Percentiles rank a stretch among this genome's conserved stretches.
These are phyloP conservation scores for Pristionchus japonicus DNA, from an alignment of 2,888 invertebrate genomes.

Conservation along the genomic window DNA sequence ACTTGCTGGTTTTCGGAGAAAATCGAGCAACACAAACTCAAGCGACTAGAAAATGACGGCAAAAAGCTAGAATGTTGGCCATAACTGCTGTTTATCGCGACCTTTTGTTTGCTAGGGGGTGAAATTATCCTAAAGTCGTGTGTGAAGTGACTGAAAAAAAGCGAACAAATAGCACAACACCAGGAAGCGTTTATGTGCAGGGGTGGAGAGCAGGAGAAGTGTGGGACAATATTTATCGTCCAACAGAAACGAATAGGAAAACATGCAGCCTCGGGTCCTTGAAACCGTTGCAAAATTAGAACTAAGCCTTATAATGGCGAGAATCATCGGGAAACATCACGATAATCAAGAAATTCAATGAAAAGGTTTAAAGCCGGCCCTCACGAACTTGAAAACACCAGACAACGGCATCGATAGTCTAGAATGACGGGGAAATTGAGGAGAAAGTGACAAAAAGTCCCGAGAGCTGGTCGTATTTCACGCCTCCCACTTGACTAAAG, in stretches of 20 bases:
- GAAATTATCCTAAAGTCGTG: neutral
- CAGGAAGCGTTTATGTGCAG: neutral
- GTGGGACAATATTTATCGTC: no score
- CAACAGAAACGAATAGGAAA: no score
- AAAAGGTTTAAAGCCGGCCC: no score
- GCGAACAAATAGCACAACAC: neutral
- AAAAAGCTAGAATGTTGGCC: no score
- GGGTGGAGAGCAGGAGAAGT: neutral
- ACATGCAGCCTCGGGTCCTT: no score
- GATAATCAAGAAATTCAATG: no score
- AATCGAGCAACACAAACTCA: no score
- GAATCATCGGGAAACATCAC: neutral
- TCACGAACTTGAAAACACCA: no score
- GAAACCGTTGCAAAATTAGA: no score
- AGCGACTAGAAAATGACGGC: no score
- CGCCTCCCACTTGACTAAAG: neutral
- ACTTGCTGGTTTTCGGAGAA: neutral
- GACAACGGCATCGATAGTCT: no score
- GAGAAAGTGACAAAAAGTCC: neutral
- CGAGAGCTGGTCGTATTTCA: neutral
- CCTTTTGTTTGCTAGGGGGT: neutral
- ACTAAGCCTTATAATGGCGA: neutral
- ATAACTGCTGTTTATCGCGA: neutral
- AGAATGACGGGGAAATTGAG: neutral
- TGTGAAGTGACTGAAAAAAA: neutral